Conservation (phyloP, 1,140 invertebrate genomes). For the Anoplolepis gracilipes region DNA sequence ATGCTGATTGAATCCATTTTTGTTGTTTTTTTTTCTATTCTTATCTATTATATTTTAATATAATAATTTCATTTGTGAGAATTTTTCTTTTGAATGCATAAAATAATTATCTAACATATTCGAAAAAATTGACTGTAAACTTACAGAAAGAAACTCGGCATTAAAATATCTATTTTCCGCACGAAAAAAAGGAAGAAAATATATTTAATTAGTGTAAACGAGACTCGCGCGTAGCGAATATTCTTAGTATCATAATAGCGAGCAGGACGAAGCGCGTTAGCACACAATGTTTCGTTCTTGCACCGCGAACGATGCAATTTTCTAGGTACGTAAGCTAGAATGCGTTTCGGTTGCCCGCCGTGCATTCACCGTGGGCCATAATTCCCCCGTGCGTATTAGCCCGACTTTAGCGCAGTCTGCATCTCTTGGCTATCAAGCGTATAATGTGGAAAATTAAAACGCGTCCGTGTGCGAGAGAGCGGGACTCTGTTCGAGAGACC, state of each 20-base stretch:
- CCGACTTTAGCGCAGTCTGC: slow-evolving; percentile 30
- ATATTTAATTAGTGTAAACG: slow-evolving; percentile 55
- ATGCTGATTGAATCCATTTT: not conserved
- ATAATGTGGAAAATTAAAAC: slow-evolving; percentile 48
- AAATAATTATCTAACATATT: not conserved
- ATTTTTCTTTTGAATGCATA: not conserved
- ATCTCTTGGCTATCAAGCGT: slow-evolving; percentile 42
- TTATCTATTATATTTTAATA: not conserved
- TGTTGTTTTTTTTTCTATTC: not conserved
- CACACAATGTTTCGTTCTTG: slow-evolving; percentile 46
- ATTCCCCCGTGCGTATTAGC: slow-evolving; percentile 48
- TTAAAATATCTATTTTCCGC: slow-evolving; percentile 32
- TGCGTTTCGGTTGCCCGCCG: slow-evolving; percentile 18
- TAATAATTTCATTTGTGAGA: not conserved
- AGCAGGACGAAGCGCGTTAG: slow-evolving; percentile 23
- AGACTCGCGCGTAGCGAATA: slow-evolving; percentile 25
- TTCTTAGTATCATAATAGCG: slow-evolving; percentile 48
- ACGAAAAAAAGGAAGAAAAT: not conserved
- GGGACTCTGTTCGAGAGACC: not conserved
- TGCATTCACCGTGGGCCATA: slow-evolving; percentile 38
- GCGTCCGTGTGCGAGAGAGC: not conserved
- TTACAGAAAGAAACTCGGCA: not conserved
- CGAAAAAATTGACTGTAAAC: not conserved
- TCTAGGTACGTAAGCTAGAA: slow-evolving; percentile 54
- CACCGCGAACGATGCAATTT: slow-evolving; percentile 56